Evolutionary conservation across 2,113 vertebrate species (phyloP).

Genomic region (Podilymbus podiceps): DNA sequence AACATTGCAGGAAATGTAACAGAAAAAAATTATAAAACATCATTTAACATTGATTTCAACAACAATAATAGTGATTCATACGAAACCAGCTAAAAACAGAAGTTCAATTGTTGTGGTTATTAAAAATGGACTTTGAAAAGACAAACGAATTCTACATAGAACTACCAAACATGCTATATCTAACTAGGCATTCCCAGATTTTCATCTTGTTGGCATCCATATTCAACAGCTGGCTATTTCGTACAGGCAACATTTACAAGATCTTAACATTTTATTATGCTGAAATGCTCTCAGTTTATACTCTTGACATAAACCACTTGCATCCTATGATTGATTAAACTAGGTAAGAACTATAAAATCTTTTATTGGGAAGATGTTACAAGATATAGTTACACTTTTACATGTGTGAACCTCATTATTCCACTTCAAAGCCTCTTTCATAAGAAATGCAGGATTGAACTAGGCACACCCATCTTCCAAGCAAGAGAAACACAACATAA

Average conservation of each 20-base stretch:
- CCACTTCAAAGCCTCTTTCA: background rate
- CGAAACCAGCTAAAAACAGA: background rate
- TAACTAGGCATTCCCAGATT: background rate
- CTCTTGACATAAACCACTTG: background rate
- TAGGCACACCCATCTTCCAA: background rate
- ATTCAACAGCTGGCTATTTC: background rate
- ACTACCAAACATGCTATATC: background rate
- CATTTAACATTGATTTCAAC: background rate
- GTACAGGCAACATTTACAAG: background rate
- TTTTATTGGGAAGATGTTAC: background rate
- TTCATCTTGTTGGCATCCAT: background rate
- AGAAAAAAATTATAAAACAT: background rate
- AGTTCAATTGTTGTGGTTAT: background rate
- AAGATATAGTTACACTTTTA: background rate
- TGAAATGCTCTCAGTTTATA: background rate
- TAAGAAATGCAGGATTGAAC: background rate
- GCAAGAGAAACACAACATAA: background rate
- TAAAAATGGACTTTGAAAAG: conserved; percentile 8
- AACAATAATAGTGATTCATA: background rate
- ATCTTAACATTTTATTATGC: background rate
- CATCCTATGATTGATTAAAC: background rate
- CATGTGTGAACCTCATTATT: background rate
- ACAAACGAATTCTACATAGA: background rate
- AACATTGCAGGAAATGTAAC: background rate
- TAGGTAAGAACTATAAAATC: background rate